phyloP scores from a whole-genome alignment of 2,113 vertebrate genomes.

The Clupea harengus region DNA sequence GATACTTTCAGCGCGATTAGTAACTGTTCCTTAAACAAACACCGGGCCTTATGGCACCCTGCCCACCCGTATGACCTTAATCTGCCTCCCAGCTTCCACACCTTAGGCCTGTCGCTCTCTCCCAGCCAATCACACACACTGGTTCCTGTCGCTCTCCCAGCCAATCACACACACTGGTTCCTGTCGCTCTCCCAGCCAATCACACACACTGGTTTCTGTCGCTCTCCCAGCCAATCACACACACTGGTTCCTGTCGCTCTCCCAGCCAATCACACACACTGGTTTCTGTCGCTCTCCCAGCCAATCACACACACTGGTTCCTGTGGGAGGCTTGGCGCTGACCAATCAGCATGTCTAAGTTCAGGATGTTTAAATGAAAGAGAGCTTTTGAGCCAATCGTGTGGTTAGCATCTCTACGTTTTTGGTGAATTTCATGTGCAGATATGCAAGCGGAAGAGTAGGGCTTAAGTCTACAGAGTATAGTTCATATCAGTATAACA shows the following conservation, averaged over 20 bases:
- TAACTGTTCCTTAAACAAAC: constrained; percentile 30
- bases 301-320: too few species aligned
- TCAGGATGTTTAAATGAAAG: neutral
- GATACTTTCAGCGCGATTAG: constrained; percentile 25
- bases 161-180: too few species aligned
- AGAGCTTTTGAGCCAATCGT: neutral
- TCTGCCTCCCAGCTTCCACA: neutral
- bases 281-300: too few species aligned
- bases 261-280: too few species aligned
- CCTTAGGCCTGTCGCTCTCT: neutral
- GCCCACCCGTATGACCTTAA: constrained; percentile 16
- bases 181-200: too few species aligned
- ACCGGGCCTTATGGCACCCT: neutral
- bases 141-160: too few species aligned
- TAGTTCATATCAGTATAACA: neutral
- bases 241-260: too few species aligned
- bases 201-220: too few species aligned
- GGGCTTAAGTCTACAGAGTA: too few species aligned
- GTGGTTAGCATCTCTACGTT: neutral
- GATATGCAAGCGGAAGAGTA: neutral
- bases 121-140: neutral
- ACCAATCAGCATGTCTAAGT: neutral
- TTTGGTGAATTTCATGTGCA: neutral
- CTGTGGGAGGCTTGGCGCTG: constrained; percentile 8
- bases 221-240: constrained; percentile 10